Percentiles rank a stretch among this genome's conserved stretches.
Evolutionary conservation across 2,797 vertebrate species (phyloP).

Genomic region (Phaenicophaeus curvirostris): DNA sequence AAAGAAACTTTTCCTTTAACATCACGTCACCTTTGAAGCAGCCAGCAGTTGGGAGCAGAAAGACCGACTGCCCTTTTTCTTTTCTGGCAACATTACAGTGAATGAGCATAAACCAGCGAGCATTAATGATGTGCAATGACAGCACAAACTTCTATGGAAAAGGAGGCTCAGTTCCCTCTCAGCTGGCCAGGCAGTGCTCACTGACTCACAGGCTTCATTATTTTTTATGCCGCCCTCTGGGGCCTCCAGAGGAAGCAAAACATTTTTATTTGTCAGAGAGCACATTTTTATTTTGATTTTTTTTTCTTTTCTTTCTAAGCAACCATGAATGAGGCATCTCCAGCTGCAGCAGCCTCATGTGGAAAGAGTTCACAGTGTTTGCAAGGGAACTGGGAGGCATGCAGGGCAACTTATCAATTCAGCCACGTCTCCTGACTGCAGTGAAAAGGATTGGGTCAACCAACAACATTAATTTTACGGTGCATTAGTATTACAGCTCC

Average conservation of each 20-base stretch:
- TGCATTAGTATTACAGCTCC: neutral
- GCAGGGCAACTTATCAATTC: constrained; percentile 1
- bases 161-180: constrained; percentile 20
- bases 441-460: neutral
- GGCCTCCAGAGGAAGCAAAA: constrained; percentile 62
- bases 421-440: neutral
- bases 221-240: constrained; percentile 47
- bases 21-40: constrained; percentile 23
- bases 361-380: neutral
- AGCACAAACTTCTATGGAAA: constrained; percentile 49
- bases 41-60: neutral
- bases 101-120: neutral
- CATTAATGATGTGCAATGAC: constrained; percentile 48
- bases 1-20: neutral
- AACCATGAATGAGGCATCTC: constrained; percentile 48
- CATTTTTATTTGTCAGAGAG: constrained; percentile 59
- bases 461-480: neutral
- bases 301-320: constrained; percentile 4
- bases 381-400: neutral
- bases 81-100: constrained; percentile 14
- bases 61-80: constrained; percentile 15
- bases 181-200: constrained; percentile 23
- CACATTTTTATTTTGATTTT: constrained; percentile 25
- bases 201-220: constrained; percentile 52
- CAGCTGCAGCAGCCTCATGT: constrained; percentile 28